Base-by-base conservation (phyloP, 2,888 invertebrate species). In the Sarcophaga subvicina region DNA sequence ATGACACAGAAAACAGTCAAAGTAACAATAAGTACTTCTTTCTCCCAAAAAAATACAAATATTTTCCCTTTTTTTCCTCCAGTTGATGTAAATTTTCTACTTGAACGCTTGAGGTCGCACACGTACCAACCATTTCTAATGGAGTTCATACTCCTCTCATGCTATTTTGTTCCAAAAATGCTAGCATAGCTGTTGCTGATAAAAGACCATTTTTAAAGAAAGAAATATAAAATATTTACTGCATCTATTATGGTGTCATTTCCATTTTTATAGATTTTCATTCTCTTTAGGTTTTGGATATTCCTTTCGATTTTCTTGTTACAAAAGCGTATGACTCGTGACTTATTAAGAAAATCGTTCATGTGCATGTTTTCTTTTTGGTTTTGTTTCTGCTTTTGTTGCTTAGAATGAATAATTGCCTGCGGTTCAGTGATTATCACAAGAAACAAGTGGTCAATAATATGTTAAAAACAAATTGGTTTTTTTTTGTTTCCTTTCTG, bases 391-490 rank as follows among this genome's bases (percentile, higher is more conserved):
- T 54, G 12, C 10, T 17, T 54, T 54, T 54, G 12, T 81, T 47
- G 69, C 81, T 81, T 70, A 63, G 66, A 80, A 60, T 72, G 80
- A 80, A 60, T 80, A 72, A 80, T 80, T 72, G 69, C 63, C 67
- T 73, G 75, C 22, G 75, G 81, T 76, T 75, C 70, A 76, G 63
- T 81, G 75, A 70, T 75, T 67, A 59, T 66, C 62, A 67, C 73
- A 69, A 70, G 81, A 54, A 81, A 81, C 81, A 81, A 81, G 75
- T 76, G 81, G 81, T 63, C 75, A 81, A 81, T 76, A 75, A 47
- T 73, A 69, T 14, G 14, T 73, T 80, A 27, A 45, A 37, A 27
- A 27, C 37, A 54, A 14, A 54, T 20, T 60, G 37, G 20, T 49
- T 45, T 6, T 76, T 69, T 47, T 78, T 22, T 47, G 49, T 27